phyloP scores from a whole-genome alignment of 2,888 invertebrate genomes.

The Lydus trimaculatus region DNA sequence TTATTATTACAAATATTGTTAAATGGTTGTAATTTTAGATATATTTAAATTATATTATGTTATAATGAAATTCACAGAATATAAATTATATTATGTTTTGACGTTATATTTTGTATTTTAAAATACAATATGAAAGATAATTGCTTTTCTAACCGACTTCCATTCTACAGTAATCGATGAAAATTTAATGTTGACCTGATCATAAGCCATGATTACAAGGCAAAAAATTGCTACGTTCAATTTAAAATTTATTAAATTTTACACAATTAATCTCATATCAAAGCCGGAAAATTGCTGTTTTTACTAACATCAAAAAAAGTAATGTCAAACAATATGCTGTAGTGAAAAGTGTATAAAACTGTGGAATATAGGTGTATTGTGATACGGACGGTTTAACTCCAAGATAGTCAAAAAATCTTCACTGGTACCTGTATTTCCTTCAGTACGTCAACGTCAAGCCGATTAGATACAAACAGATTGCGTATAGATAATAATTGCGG shows the following conservation, averaged over 20 bases:
- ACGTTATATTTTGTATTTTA: background rate
- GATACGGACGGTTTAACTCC: no score
- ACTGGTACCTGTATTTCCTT: no score
- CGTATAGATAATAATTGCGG: no score
- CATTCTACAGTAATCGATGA: background rate
- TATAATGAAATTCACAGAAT: background rate
- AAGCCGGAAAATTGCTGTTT: background rate
- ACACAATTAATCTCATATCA: background rate
- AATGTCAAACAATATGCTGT: background rate
- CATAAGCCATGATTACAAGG: slow-evolving; percentile 2
- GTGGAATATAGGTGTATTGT: no score
- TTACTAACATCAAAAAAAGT: background rate
- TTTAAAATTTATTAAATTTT: slow-evolving; percentile 7
- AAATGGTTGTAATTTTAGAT: no score
- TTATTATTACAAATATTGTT: no score
- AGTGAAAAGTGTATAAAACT: background rate
- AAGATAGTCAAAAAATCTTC: no score
- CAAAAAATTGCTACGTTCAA: background rate
- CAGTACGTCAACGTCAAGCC: no score
- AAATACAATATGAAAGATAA: background rate
- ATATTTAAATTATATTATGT: no score
- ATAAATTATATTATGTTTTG: background rate
- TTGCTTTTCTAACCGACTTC: background rate
- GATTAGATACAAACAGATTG: no score
- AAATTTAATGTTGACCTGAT: background rate